A percentile compares a stretch with the other conserved stretches of the same genome.
Evolutionary conservation across 2,888 invertebrate species (phyloP).

Genomic region (Octodonta nipae): DNA sequence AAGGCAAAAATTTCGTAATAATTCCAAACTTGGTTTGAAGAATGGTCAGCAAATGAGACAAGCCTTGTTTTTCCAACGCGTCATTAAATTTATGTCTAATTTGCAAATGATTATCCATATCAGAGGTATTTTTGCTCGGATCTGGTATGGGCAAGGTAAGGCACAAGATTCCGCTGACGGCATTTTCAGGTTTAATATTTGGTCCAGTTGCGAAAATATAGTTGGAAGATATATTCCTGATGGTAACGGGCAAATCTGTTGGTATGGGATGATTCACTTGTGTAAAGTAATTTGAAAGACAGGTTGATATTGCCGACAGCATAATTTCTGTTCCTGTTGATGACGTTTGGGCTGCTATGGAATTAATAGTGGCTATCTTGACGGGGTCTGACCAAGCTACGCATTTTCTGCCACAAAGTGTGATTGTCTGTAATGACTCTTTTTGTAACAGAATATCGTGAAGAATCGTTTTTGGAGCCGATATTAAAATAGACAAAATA

Average conservation of each 20-base stretch:
- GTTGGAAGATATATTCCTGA: constrained; percentile 42
- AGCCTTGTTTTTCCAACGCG: constrained; percentile 38
- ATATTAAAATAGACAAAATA: constrained; percentile 33
- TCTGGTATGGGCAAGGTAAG: constrained; percentile 46
- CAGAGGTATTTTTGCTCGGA: constrained; percentile 22
- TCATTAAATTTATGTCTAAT: constrained; percentile 34
- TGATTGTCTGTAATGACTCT: constrained; percentile 45
- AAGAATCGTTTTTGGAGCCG: constrained; percentile 40
- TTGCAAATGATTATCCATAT: constrained; percentile 29
- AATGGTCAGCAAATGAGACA: constrained; percentile 41
- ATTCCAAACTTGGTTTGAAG: constrained; percentile 44
- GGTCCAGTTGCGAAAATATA: constrained; percentile 42
- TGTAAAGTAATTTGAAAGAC: constrained; percentile 46
- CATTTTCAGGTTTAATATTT: constrained; percentile 31
- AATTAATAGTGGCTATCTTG: constrained; percentile 41
- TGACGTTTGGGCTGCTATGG: constrained; percentile 45
- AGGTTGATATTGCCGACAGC: constrained; percentile 48
- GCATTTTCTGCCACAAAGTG: constrained; percentile 57
- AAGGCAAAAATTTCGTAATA: constrained; percentile 50
- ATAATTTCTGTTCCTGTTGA: constrained; percentile 52
- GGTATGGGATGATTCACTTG: constrained; percentile 36
- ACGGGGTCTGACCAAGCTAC: constrained; percentile 59
- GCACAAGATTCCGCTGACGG: constrained; percentile 49
- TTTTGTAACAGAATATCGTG: constrained; percentile 47
- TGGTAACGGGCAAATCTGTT: constrained; percentile 47